phyloP scores from a whole-genome alignment of 2,888 invertebrate genomes.

The Netelia inedita region DNA sequence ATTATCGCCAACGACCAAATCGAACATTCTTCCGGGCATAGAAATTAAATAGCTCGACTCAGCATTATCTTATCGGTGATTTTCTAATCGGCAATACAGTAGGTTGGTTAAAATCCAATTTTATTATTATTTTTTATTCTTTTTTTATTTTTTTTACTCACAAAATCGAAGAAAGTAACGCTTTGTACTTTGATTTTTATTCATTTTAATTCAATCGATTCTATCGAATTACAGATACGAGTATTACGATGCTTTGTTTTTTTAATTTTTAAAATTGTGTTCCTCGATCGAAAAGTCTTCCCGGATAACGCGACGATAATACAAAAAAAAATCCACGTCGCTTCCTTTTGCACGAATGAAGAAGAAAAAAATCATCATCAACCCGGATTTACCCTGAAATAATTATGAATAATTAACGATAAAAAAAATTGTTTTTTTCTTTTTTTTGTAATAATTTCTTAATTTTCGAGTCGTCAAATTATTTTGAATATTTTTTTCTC shows the following conservation, averaged over 20 bases:
- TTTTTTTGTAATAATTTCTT: background rate
- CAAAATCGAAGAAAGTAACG: background rate
- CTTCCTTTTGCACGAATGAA: background rate
- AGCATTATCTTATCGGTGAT: conserved; percentile 21
- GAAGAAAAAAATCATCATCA: background rate
- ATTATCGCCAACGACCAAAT: background rate
- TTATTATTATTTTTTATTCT: background rate
- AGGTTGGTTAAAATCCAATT: background rate
- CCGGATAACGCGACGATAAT: conserved; percentile 67
- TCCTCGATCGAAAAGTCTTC: conserved; percentile 64
- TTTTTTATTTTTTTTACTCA: background rate
- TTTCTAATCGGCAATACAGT: background rate
- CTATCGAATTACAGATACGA: conserved; percentile 39
- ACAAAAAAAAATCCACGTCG: background rate
- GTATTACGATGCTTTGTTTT: conserved; percentile 1
- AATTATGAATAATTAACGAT: background rate
- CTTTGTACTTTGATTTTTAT: conserved; percentile 11
- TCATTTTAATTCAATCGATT: conserved; percentile 39
- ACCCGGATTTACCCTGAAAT: background rate
- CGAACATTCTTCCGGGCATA: conserved; percentile 4
- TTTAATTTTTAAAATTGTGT: conserved; percentile 3
- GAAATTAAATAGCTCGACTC: conserved; percentile 9
- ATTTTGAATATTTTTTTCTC: background rate
- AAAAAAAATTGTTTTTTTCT: background rate
- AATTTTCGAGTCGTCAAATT: background rate